Percentiles rank a stretch among this genome's conserved stretches.
Evolutionary conservation across 2,797 vertebrate genomes (phyloP).

Genomic region (Oreortyx pictus): DNA sequence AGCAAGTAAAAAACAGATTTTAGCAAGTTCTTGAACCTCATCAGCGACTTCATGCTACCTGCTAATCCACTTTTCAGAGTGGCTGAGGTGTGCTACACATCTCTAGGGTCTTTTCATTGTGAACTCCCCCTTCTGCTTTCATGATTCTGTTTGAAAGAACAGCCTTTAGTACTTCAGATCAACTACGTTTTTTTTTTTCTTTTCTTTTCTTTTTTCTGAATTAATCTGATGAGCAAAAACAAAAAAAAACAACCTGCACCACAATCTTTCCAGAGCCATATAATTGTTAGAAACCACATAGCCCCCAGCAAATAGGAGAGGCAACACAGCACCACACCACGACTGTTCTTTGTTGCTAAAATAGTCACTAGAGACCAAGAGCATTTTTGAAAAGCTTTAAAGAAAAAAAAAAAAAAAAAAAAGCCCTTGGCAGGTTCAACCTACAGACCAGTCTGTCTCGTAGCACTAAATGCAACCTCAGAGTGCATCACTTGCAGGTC

Average conservation of each 20-base stretch:
- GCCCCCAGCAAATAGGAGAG: neutral
- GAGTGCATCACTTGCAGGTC: neutral
- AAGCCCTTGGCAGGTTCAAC: neutral
- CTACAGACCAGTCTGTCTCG: neutral
- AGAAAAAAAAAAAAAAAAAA: neutral
- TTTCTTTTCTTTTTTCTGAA: neutral
- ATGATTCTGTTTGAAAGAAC: neutral
- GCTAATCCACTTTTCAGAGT: neutral
- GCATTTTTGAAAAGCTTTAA: neutral
- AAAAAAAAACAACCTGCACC: too few species aligned
- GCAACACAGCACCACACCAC: neutral
- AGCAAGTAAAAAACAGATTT: neutral
- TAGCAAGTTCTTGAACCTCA: neutral
- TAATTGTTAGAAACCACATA: neutral
- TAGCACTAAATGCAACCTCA: neutral
- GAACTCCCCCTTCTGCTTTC: neutral
- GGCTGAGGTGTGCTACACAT: neutral
- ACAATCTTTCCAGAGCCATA: neutral
- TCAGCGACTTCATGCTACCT: neutral
- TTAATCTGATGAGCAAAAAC: neutral
- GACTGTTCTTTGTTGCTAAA: neutral
- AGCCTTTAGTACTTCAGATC: neutral
- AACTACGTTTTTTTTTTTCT: fast-evolving
- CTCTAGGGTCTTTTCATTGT: neutral
- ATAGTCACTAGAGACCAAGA: neutral